Base-by-base conservation (phyloP, 1,140 invertebrate species). In the Sitophilus oryzae region DNA sequence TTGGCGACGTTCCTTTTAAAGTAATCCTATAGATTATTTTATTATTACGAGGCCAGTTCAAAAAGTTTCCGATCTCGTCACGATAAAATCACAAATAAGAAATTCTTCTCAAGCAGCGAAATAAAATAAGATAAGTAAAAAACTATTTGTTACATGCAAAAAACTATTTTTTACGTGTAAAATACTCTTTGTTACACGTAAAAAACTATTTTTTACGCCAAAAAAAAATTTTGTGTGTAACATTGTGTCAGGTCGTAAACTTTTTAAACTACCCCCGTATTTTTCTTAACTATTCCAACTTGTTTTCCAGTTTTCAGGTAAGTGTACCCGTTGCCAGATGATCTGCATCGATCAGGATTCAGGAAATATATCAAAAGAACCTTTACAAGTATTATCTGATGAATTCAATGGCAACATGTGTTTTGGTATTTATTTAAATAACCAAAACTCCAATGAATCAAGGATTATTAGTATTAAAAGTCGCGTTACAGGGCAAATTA, bases 241-340 rank as follows among this genome's bases (percentile, higher is more conserved):
- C 1, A 1, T 41, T 41, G 18, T 41, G 18, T 14, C 18, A 14
- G 38, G n/a, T 16, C 38, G n/a, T 14, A 1, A 1, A 1, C 10
- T 41, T 14, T 41, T 18, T 10, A 10, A 44, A 6, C 9, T 6
- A 15, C 8, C 15, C 6, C 16, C 16, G 9, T 10, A 6, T 16
- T 10, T 11, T 10, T 10, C 34, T 35, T 52, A 42, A 22, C 23
- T 16, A 14, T 52, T 15, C n/a, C n/a, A n/a, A 50, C 47, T 52
- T 46, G 5, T n/a, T 30, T 61, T 60, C 36, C 35, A 62, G 61
- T 61, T 48, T 43, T 79, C 84, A 59, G 86, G 88, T 1, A 78
- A 80, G 23, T 96, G 94, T 66, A 83, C 82, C 8, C 80, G 94
- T 49, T 97, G 93, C 71, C 90, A 94, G 73, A 96, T 96, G 89